These are phyloP conservation scores for Orussus abietinus DNA, from an alignment of 1,140 invertebrate species.

Conservation along the genomic window DNA sequence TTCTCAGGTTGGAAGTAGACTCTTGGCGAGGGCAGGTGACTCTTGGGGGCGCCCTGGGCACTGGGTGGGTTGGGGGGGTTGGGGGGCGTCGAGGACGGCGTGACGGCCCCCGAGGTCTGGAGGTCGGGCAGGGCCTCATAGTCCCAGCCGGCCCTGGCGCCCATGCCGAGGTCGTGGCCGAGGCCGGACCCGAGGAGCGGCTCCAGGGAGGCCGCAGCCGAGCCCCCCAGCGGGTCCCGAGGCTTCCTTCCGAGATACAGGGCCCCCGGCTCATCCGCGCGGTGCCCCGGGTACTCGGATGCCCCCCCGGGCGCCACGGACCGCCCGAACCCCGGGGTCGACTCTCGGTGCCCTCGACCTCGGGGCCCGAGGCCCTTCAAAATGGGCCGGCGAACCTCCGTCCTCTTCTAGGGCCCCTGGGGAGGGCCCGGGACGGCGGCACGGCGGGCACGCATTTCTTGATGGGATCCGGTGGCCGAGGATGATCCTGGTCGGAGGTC, in stretches of 20 bases:
- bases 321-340: too few relatives aligned
- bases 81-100: conserved; percentile 46
- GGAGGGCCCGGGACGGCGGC: too few relatives aligned
- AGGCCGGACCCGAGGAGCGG: too few relatives aligned
- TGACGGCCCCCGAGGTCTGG: conserved; percentile 37
- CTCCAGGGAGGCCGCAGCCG: conserved; percentile 38
- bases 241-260: conserved; percentile 18
- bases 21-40: conserved; percentile 49
- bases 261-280: conserved; percentile 15
- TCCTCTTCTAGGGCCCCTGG: too few relatives aligned
- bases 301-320: neutral
- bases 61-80: conserved; percentile 31
- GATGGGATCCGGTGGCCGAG: too few relatives aligned
- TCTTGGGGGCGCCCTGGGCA: too few relatives aligned
- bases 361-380: too few relatives aligned
- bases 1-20: conserved; percentile 71
- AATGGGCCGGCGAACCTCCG: too few relatives aligned
- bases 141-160: conserved; percentile 50
- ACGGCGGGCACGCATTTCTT: too few relatives aligned
- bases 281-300: neutral
- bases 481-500: too few relatives aligned
- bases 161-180: too few relatives aligned
- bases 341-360: too few relatives aligned
- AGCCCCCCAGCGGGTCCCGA: conserved; percentile 31
- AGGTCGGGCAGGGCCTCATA: conserved; percentile 57